phyloP scores from a whole-genome alignment of 2,797 vertebrate genomes.

The Sebastes melanostomus region DNA sequence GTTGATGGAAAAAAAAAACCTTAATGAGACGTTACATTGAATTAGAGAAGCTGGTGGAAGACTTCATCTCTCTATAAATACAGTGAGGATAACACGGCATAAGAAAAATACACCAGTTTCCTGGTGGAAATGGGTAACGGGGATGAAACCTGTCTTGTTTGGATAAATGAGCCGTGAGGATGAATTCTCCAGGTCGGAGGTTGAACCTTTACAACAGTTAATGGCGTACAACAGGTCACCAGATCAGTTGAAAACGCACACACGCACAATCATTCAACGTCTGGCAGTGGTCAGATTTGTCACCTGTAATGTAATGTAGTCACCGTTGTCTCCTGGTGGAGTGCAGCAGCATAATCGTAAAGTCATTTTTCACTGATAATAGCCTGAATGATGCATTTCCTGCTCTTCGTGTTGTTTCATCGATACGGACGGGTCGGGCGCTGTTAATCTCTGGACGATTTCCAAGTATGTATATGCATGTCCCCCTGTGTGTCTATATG shows the following conservation, averaged over 20 bases:
- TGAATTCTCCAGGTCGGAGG: slow-evolving; percentile 32
- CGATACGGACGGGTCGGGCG: slow-evolving; percentile 13
- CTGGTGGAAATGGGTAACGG: background rate
- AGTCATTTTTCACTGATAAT: slow-evolving; percentile 57
- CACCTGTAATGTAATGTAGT: slow-evolving; percentile 56
- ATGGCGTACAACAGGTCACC: slow-evolving; percentile 35
- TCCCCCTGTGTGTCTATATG: background rate
- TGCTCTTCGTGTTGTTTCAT: slow-evolving; percentile 38
- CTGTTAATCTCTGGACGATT: slow-evolving; percentile 22
- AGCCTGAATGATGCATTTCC: slow-evolving; percentile 45
- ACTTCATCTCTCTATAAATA: background rate
- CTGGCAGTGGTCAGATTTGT: slow-evolving; percentile 52
- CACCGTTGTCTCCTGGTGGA: slow-evolving; percentile 37
- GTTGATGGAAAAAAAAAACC: background rate
- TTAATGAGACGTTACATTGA: background rate
- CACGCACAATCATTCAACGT: slow-evolving; percentile 10
- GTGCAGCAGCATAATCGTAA: slow-evolving; percentile 50
- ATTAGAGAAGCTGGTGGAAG: background rate
- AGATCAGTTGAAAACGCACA: slow-evolving; percentile 12
- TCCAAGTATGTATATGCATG: slow-evolving; percentile 13
- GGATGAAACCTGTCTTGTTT: slow-evolving; percentile 9
- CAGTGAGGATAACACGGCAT: background rate
- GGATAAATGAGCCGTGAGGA: slow-evolving; percentile 27
- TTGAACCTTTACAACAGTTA: slow-evolving; percentile 44
- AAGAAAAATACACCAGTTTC: background rate